Evolutionary conservation across 2,888 invertebrate species (phyloP).

Genomic region (Sarcophaga caerulescens): DNA sequence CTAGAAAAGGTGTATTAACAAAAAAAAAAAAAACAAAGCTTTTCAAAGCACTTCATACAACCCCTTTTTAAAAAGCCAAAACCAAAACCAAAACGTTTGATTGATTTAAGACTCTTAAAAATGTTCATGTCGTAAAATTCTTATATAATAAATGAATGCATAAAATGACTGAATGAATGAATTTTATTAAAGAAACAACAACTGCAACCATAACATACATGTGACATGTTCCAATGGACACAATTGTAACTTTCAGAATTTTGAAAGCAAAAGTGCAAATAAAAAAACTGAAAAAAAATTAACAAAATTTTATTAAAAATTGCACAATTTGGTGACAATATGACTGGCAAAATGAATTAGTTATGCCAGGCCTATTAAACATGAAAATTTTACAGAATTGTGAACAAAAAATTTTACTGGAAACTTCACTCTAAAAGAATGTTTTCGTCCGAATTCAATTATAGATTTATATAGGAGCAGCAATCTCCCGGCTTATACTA

Average conservation of each 20-base stretch:
- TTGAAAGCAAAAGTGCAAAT: conserved; percentile 31
- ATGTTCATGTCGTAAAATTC: conserved; percentile 27
- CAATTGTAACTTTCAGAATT: conserved; percentile 41
- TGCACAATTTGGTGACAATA: background rate
- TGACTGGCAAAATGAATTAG: background rate
- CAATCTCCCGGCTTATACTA: too few species aligned
- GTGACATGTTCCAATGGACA: background rate
- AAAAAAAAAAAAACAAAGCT: conserved; percentile 7
- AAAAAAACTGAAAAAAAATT: background rate
- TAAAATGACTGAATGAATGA: conserved; percentile 39
- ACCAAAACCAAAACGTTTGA: conserved; percentile 47
- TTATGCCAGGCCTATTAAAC: background rate
- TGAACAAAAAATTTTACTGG: background rate
- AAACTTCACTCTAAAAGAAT: background rate
- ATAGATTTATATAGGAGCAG: too few species aligned
- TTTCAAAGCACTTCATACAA: background rate
- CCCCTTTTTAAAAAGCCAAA: background rate
- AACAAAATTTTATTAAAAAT: background rate
- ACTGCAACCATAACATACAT: background rate
- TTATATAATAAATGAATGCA: conserved; percentile 37
- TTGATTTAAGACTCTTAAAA: conserved; percentile 52
- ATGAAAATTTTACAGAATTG: background rate
- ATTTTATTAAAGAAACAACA: conserved; percentile 2
- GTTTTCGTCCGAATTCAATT: too few species aligned
- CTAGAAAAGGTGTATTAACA: conserved; percentile 36